Evolutionary conservation across 2,113 vertebrate genomes (phyloP).

Genomic region (Motacilla alba): DNA sequence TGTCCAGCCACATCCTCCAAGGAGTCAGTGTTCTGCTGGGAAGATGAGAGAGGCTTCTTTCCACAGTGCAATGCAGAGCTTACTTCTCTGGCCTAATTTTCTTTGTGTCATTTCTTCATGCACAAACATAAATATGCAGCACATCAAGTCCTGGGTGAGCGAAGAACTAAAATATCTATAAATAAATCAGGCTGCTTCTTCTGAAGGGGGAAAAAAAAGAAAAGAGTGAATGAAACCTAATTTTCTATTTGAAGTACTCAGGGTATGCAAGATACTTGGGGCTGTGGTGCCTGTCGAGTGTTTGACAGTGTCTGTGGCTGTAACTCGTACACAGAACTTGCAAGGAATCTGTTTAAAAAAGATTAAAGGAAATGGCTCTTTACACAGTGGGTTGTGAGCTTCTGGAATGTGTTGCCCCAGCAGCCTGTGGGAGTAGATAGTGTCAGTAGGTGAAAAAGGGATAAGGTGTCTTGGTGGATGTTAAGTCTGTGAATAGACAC

Average conservation of each 20-base stretch:
- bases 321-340: not conserved
- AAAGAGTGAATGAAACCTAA: conserved; percentile 39
- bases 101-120: conserved; percentile 9
- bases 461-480: not conserved
- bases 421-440: not conserved
- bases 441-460: not conserved
- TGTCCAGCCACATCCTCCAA: not conserved
- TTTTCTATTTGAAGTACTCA: conserved; percentile 43
- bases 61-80: not conserved
- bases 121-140: conserved; percentile 58
- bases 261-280: not conserved
- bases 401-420: conserved; percentile 1
- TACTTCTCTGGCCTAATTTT: conserved; percentile 43
- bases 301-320: not conserved
- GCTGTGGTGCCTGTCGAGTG: not conserved
- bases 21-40: not conserved
- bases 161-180: conserved; percentile 42
- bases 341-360: conserved; percentile 8
- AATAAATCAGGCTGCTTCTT: conserved; percentile 49
- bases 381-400: not conserved
- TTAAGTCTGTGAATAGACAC: not conserved
- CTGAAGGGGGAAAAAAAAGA: not conserved
- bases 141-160: conserved; percentile 33
- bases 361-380: conserved; percentile 32
- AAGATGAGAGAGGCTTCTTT: not conserved